Base-by-base conservation (phyloP, 2,113 vertebrate genomes). In the Herpailurus yagouaroundi region DNA sequence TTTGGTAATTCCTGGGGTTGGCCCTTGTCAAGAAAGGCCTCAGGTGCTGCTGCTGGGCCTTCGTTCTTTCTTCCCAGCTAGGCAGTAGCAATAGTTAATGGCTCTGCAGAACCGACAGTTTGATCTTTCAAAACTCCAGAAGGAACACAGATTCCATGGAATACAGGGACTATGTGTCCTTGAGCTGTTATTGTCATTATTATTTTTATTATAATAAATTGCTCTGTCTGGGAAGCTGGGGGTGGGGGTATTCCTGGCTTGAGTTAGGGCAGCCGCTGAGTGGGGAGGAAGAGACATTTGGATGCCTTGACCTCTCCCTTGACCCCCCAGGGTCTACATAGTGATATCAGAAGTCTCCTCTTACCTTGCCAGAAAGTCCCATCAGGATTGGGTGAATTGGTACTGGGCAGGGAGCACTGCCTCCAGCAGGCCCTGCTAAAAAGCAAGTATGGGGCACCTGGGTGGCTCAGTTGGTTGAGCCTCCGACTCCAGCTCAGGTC, bases 191-290 rank as follows among this genome's bases (percentile, higher is more conserved):
- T 21, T 79, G 45, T 76, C 38, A 3, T 82, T 87, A 63, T 77
- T 74, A 77, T 85, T 92, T 87, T 91, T 89, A 86, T 97, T 94
- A 71, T 77, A 85, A 80, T 36, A 81, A 83, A 71, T 96, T 95
- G 69, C 64, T 90, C 29, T 91, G 71, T 90, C 48, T n/a, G 52
- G 76, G 76, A 87, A 76, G 88, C 80, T 69, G 29, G 52, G 73
- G 89, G 15, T 50, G 29, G 33, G 48, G 13, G 18, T 50, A 23
- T 36, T 52, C 96, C 45, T 36, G 36, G 52, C 21, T 52, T 4
- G 79, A 80, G 84, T 55, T 55, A 68, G 84, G 79, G 48, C 88
- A 80, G 84, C 63, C 76, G 15, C 77, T 16, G 83, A 29, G 41
- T 38, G 50, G 64, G 83, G 27, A 33, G 5, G 57, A 80, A 0